Evolutionary conservation across 2,113 vertebrate species (phyloP), one percentile per base, ranked within the genome.

Genomic region (Nansenia antarctica): DNA sequence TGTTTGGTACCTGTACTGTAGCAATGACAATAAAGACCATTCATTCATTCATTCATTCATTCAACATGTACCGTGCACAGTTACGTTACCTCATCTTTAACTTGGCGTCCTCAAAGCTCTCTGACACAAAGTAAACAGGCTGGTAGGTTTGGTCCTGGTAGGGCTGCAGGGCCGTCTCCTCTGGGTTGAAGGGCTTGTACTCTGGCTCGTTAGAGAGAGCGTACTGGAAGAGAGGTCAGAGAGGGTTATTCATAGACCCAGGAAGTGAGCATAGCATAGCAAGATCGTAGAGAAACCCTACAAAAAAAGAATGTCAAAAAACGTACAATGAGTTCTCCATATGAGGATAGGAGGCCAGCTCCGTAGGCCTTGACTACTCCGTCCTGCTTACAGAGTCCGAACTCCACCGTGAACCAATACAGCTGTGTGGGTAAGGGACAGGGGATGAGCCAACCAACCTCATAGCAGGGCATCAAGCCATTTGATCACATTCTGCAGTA

Each of bases 61-160:
- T n/a, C n/a, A n/a, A 34, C 39, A 42, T 9, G 2, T 26, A 11
- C 3, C 9, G 18, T 5, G 15, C 39, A 60, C n/a, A 54, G 2
- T 18, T 1, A 27, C 42, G 15, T n/a, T 81, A 94, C 93, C 89
- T 88, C 72, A 95, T 60, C 77, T 94, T 94, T 26, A 76, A 72
- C 77, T 93, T 95, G 76, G 93, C 93, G 3, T 95, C 93, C 85
- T 95, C 92, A 49, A 95, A 90, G 81, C 88, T 95, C 76, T 97
- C 93, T 24, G 94, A 92, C 68, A 96, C 81, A 69, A 95, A 96
- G 81, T 94, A 96, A 39, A 94, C 80, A 0, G 92, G 88, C 79
- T 94, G 95, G 85, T 93, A 96, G 3, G 87, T 86, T 70, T 92
- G 87, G 77, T 95, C 93, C 78, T 95, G 92, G 54, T 94, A 94